Evolutionary conservation across 2,888 invertebrate species (phyloP).

Genomic region (Entomobrya proxima): DNA sequence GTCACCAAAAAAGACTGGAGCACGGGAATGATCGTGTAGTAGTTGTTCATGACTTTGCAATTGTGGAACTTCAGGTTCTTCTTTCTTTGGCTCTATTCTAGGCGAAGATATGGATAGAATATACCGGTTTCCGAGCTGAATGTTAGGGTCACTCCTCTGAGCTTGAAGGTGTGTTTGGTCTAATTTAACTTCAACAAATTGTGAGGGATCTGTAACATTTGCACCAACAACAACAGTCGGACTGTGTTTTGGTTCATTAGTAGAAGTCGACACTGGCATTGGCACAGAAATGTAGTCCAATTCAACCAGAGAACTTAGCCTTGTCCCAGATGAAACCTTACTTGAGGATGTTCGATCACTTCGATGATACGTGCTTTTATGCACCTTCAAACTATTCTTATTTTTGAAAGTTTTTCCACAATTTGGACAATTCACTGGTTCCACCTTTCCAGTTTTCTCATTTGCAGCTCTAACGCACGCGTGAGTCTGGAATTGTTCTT

Average conservation of each 20-base stretch:
- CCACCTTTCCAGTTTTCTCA: not conserved
- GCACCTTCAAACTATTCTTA: conserved; percentile 70
- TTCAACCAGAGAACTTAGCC: conserved; percentile 2
- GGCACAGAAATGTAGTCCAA: not conserved
- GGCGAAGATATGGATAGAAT: no score
- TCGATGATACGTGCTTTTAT: conserved; percentile 71
- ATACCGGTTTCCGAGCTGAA: no score
- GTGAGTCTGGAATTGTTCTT: conserved; percentile 10
- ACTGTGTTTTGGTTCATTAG: not conserved
- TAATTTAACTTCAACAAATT: not conserved
- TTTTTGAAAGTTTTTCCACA: conserved; percentile 69
- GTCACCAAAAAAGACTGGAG: not conserved
- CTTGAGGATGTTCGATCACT: not conserved
- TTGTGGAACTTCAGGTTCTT: not conserved
- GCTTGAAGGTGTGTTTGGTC: no score
- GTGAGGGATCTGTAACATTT: not conserved
- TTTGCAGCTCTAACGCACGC: not conserved
- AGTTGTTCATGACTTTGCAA: not conserved
- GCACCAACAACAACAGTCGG: not conserved
- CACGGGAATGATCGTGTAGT: not conserved
- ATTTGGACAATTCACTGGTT: conserved; percentile 59
- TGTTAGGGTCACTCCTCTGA: no score
- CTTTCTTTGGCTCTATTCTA: not conserved
- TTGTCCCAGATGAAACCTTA: conserved; percentile 19
- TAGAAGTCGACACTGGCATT: not conserved